Evolutionary conservation across 2,888 invertebrate genomes (phyloP).

Genomic region (Coleophora flavipennella): DNA sequence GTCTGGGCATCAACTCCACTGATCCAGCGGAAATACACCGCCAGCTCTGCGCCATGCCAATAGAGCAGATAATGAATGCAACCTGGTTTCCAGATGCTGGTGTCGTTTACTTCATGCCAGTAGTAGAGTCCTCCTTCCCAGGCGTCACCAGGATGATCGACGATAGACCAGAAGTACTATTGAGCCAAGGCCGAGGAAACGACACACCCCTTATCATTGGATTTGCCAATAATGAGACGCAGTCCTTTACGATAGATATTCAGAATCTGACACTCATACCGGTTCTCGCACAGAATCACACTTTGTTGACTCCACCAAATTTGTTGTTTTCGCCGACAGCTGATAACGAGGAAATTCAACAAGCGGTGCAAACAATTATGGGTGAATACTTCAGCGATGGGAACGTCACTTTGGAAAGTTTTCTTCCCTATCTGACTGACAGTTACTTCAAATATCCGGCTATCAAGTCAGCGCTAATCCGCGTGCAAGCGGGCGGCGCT

Average conservation of each 20-base stretch:
- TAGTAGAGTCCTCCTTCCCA: constrained; percentile 37
- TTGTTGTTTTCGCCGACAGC: not conserved
- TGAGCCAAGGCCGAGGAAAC: constrained; percentile 37
- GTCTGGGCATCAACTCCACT: constrained; percentile 53
- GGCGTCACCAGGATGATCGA: constrained; percentile 44
- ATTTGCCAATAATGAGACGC: constrained; percentile 44
- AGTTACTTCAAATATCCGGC: constrained; percentile 21
- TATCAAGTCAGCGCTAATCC: constrained; percentile 21
- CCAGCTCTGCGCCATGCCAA: constrained; percentile 32
- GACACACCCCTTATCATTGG: constrained; percentile 47
- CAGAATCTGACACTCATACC: constrained; percentile 16
- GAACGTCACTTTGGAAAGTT: constrained; percentile 13
- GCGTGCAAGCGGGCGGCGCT: constrained; percentile 14
- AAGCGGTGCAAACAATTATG: constrained; percentile 9
- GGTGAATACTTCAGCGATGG: constrained; percentile 17
- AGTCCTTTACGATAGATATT: constrained; percentile 37
- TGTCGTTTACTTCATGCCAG: constrained; percentile 45
- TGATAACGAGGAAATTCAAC: constrained; percentile 6
- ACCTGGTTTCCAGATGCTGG: constrained; percentile 31
- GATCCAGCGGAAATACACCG: constrained; percentile 36
- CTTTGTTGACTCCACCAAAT: constrained; percentile 4
- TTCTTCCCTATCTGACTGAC: constrained; percentile 17
- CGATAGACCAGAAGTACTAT: constrained; percentile 41
- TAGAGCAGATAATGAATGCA: constrained; percentile 36
- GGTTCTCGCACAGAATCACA: constrained; percentile 7